Conservation (phyloP, 2,113 vertebrate genomes). For the Bubo bubo region DNA sequence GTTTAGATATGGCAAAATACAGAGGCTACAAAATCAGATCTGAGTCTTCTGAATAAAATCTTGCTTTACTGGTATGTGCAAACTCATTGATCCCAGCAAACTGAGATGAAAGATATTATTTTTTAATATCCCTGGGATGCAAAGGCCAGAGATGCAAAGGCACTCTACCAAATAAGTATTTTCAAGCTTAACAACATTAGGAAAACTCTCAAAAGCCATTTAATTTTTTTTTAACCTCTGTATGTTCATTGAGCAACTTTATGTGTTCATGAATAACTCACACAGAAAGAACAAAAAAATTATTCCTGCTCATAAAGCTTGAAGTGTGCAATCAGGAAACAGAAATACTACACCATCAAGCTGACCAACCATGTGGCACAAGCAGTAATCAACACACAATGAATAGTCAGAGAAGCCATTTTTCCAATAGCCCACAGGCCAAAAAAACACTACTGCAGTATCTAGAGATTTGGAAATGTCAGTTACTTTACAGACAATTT, state of each 20-base stretch:
- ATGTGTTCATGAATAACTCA: neutral
- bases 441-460: neutral
- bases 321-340: neutral
- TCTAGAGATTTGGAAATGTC: constrained; percentile 24
- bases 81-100: neutral
- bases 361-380: neutral
- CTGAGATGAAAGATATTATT: neutral
- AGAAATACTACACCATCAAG: constrained; percentile 17
- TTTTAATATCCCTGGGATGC: neutral
- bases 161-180: neutral
- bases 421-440: neutral
- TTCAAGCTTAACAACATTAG: neutral
- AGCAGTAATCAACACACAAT: neutral
- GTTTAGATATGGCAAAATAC: neutral
- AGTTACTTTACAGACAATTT: neutral
- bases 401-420: neutral
- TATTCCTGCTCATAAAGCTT: constrained; percentile 27
- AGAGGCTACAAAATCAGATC: neutral
- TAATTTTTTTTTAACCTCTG: neutral
- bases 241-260: neutral
- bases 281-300: neutral
- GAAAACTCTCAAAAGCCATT: neutral
- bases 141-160: neutral
- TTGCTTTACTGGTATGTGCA: neutral
- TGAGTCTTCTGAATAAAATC: neutral